Conservation (phyloP, 37 sponge, comb jelly and placozoan species). For the Diacarnus erythraeanus region DNA sequence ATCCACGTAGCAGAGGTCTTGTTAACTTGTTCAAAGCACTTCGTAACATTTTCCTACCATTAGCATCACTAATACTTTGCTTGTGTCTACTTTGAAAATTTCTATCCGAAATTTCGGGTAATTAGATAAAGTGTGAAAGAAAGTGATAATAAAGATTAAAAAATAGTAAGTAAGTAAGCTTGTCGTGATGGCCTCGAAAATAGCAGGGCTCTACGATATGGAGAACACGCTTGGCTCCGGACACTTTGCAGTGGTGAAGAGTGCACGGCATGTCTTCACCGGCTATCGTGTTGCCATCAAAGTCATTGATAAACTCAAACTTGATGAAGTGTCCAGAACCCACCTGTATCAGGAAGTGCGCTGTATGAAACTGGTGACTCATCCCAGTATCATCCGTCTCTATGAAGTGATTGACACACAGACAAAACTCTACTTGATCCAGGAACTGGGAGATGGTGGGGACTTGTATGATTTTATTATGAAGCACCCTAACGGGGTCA, state of each 20-base stretch:
- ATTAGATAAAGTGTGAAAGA: neutral
- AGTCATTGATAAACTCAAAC: slow-evolving; percentile 96
- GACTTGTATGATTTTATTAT: slow-evolving; percentile 94
- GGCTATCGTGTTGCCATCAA: slow-evolving; percentile 93
- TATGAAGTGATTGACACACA: slow-evolving; percentile 97
- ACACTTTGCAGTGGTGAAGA: slow-evolving; percentile 93
- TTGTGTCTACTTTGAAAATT: no score
- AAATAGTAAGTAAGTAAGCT: neutral
- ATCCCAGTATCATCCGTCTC: slow-evolving; percentile 93
- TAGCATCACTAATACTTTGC: no score
- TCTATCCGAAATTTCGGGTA: neutral
- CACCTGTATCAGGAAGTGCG: slow-evolving; percentile 95
- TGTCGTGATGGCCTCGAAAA: slow-evolving; percentile 27
- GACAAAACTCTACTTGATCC: slow-evolving; percentile 91
- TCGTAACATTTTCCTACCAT: no score
- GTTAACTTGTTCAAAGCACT: no score
- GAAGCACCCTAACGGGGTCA: slow-evolving; percentile 82
- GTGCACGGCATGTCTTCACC: slow-evolving; percentile 92
- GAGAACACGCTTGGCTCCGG: slow-evolving; percentile 91
- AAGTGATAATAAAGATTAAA: neutral
- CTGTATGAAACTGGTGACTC: slow-evolving; percentile 96
- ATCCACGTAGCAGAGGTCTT: no score
- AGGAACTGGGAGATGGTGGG: slow-evolving; percentile 94
- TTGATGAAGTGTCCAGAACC: slow-evolving; percentile 84
- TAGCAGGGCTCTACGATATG: slow-evolving; percentile 87